Evolutionary conservation across 2,113 vertebrate species (phyloP).

Genomic region (Nibea coibor): DNA sequence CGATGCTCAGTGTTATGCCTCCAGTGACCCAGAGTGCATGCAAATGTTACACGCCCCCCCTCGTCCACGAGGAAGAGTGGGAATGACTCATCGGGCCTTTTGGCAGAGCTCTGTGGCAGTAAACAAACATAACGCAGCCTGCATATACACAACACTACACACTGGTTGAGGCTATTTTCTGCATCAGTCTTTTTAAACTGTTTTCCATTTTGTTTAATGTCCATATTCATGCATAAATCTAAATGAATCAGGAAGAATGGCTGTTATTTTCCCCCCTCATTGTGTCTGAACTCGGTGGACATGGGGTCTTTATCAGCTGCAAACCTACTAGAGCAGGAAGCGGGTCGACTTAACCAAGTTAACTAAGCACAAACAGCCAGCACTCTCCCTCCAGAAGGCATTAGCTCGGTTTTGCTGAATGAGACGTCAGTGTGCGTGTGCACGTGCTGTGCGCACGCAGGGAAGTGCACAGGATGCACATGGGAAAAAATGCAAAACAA

Average conservation of each 20-base stretch:
- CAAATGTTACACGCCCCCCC: conserved; percentile 52
- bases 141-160: background rate
- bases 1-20: conserved; percentile 35
- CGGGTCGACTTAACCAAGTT: background rate
- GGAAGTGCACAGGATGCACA: background rate
- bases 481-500: background rate
- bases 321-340: background rate
- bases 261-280: background rate
- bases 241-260: conserved; percentile 5
- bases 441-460: background rate
- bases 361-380: conserved; percentile 1
- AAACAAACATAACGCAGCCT: conserved; percentile 14
- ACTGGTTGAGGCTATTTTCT: conserved; percentile 3
- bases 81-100: conserved; percentile 47
- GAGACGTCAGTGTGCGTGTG: background rate
- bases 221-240: conserved; percentile 4
- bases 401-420: conserved; percentile 15
- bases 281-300: background rate
- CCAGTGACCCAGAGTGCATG: conserved; percentile 57
- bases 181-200: background rate
- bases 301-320: background rate
- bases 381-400: background rate
- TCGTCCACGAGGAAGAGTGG: conserved; percentile 34
- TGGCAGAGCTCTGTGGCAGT: conserved; percentile 48
- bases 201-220: background rate